Percentiles rank a stretch among this genome's conserved stretches.
Conservation (phyloP, 2,113 vertebrate genomes). For the Lampris megalopsis region DNA sequence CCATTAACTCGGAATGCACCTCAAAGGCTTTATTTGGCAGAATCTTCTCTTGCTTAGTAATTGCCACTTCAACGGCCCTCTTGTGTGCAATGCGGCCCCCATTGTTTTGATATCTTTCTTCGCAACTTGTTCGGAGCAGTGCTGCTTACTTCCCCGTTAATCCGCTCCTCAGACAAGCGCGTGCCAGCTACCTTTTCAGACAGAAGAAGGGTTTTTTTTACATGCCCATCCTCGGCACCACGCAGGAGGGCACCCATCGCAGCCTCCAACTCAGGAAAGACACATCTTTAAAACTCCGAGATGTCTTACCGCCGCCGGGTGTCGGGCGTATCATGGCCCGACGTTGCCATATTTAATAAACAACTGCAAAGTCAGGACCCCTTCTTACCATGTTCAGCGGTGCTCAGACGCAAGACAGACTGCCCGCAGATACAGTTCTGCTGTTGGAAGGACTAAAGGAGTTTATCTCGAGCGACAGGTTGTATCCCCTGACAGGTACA, state of each 20-base stretch:
- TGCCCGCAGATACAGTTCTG: slow-evolving; percentile 43
- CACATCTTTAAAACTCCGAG: slow-evolving; percentile 59
- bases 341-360: slow-evolving; percentile 40
- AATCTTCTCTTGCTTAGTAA: too few relatives aligned
- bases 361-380: background rate
- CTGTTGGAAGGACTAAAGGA: slow-evolving; percentile 6
- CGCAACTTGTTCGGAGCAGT: too few relatives aligned
- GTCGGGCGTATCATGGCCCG: slow-evolving; percentile 52
- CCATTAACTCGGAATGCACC: too few relatives aligned
- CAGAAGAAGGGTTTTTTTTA: too few relatives aligned
- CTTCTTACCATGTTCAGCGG: slow-evolving; percentile 44
- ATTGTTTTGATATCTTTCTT: too few relatives aligned
- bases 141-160: too few relatives aligned
- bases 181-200: too few relatives aligned
- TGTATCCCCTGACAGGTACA: slow-evolving; percentile 60
- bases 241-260: slow-evolving; percentile 45
- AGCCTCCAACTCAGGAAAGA: slow-evolving; percentile 49
- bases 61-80: too few relatives aligned
- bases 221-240: slow-evolving; percentile 56
- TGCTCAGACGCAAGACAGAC: slow-evolving; percentile 26
- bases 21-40: too few relatives aligned
- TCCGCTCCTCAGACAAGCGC: too few relatives aligned
- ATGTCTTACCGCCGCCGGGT: slow-evolving; percentile 56
- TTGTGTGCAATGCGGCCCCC: too few relatives aligned
- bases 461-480: slow-evolving; percentile 54